Evolutionary conservation across 2,113 vertebrate species (phyloP).

Genomic region (Condylura cristata): DNA sequence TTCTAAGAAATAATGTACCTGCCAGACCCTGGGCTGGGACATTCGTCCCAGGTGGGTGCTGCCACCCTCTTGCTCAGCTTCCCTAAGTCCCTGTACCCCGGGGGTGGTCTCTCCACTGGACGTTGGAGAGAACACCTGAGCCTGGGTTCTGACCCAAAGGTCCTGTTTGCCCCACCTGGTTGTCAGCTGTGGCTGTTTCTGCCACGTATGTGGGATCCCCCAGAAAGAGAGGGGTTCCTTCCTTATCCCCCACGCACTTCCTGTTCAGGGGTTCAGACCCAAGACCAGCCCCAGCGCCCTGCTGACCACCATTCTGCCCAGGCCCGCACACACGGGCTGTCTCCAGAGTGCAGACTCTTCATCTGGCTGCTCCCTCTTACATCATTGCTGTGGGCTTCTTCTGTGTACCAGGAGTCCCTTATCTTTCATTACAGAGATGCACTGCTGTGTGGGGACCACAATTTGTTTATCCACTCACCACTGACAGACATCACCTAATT

Average conservation of each 20-base stretch:
- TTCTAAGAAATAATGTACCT: not conserved
- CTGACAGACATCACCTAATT: too few relatives aligned
- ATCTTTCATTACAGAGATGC: not conserved
- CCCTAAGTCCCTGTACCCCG: not conserved
- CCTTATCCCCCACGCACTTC: not conserved
- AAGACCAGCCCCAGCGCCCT: not conserved
- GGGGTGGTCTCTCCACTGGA: fast-evolving
- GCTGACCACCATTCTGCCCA: not conserved
- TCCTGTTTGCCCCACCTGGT: not conserved
- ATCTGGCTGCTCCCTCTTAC: not conserved
- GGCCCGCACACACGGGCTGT: not conserved
- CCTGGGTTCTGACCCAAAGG: not conserved
- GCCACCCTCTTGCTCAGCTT: not conserved
- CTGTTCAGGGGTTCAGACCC: not conserved
- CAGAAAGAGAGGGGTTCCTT: not conserved
- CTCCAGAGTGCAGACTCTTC: too few relatives aligned
- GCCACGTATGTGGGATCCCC: not conserved
- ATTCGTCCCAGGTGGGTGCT: not conserved
- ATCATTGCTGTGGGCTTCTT: not conserved
- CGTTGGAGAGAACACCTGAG: not conserved
- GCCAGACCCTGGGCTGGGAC: not conserved
- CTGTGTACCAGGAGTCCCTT: not conserved
- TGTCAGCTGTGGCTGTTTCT: not conserved
- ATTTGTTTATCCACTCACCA: not conserved
- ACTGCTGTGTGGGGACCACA: fast-evolving